Evolutionary conservation across 2,113 vertebrate species (phyloP).

Genomic region (Microcebus lehilahytsara): DNA sequence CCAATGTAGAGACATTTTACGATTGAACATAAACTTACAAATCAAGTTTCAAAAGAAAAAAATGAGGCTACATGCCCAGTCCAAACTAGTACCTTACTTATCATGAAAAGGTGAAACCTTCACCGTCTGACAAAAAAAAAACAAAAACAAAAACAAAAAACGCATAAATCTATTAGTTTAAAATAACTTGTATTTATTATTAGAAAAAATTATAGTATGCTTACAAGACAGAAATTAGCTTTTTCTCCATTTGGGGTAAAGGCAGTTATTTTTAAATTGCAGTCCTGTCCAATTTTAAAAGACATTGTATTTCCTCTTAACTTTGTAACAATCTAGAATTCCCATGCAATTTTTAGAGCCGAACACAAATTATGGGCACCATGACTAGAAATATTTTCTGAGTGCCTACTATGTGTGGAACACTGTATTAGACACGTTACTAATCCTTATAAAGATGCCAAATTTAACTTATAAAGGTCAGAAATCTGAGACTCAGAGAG

Average conservation of each 20-base stretch:
- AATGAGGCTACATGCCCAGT: constrained; percentile 16
- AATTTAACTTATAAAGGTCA: background rate
- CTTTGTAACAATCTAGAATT: background rate
- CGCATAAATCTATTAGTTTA: constrained; percentile 64
- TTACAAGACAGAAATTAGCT: background rate
- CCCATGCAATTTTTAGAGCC: background rate
- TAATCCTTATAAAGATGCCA: background rate
- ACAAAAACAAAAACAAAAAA: background rate
- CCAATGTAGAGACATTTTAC: constrained; percentile 74
- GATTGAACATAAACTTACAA: constrained; percentile 78
- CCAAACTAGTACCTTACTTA: constrained; percentile 56
- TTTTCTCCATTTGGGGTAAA: background rate
- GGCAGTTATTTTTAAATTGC: background rate
- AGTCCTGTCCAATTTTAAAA: background rate
- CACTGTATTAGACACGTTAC: background rate
- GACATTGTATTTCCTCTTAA: background rate
- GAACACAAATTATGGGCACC: background rate
- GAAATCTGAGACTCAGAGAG: background rate
- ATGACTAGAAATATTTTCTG: background rate
- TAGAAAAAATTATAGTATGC: background rate
- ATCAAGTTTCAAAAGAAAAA: constrained; percentile 74
- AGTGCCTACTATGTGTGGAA: background rate
- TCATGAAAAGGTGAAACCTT: constrained; percentile 67
- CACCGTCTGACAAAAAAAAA: constrained; percentile 40
- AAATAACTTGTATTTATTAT: background rate